A percentile compares a stretch with the other conserved stretches of the same genome.
Evolutionary conservation across 2,797 vertebrate species (phyloP).

Genomic region (Helostoma temminkii): DNA sequence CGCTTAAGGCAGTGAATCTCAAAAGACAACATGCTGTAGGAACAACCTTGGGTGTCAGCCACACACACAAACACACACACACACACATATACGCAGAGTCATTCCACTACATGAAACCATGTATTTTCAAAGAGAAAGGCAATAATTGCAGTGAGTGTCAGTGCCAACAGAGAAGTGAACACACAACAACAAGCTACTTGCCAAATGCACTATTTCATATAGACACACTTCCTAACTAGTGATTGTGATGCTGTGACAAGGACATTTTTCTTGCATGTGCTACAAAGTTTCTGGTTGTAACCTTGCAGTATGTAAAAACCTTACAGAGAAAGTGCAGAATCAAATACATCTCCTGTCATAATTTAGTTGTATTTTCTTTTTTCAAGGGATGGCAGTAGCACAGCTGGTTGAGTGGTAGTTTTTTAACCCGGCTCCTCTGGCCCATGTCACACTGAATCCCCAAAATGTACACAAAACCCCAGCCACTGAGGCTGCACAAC

Average conservation of each 20-base stretch:
- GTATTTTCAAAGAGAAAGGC: conserved; percentile 36
- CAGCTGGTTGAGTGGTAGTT: no score
- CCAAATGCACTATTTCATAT: conserved; percentile 28
- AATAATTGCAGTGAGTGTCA: conserved; percentile 40
- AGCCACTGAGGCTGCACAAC: no score
- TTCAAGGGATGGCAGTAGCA: no score
- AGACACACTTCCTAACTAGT: conserved; percentile 1
- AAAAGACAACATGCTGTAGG: conserved; percentile 74
- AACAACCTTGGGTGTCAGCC: conserved; percentile 69
- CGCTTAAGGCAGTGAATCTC: conserved; percentile 77
- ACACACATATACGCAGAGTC: conserved; percentile 13
- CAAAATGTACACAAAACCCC: no score
- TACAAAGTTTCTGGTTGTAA: background rate
- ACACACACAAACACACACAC: conserved; percentile 34
- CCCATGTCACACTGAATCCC: no score
- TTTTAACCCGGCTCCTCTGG: no score
- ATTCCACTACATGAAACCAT: conserved; percentile 19
- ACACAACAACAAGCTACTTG: conserved; percentile 22
- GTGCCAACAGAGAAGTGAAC: conserved; percentile 49
- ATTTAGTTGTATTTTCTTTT: background rate
- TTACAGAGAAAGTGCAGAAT: background rate
- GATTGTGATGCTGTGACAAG: background rate
- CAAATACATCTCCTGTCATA: background rate
- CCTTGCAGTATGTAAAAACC: background rate
- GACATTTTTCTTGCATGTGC: background rate